These are phyloP conservation scores for Parnassius orleans DNA, from an alignment of 2,888 invertebrate species.

Conservation along the genomic window DNA sequence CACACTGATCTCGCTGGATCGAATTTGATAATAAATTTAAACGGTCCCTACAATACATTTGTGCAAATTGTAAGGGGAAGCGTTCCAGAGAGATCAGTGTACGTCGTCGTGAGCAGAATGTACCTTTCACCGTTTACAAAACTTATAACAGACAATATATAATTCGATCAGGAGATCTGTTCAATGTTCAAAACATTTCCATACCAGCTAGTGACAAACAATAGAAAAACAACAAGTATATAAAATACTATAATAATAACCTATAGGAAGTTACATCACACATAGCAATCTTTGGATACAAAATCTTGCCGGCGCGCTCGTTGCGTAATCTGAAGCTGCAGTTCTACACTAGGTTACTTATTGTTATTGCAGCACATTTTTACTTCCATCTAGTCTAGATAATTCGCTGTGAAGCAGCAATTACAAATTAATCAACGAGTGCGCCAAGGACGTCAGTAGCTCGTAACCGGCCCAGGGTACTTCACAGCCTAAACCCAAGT, in stretches of 20 bases:
- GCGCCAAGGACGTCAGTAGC: constrained; percentile 34
- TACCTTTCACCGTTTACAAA: constrained; percentile 30
- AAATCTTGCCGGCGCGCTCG: constrained; percentile 54
- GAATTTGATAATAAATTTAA: constrained; percentile 1
- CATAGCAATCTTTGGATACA: constrained; percentile 78
- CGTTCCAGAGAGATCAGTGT: neutral
- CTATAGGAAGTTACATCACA: constrained; percentile 77
- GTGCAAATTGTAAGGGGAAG: constrained; percentile 1
- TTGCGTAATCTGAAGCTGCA: constrained; percentile 30
- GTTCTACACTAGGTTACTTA: neutral
- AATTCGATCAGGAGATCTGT: constrained; percentile 66
- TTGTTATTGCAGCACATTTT: neutral
- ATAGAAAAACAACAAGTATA: constrained; percentile 69
- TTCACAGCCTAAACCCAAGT: neutral
- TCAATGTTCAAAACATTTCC: constrained; percentile 50
- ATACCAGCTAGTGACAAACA: constrained; percentile 63
- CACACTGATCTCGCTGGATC: constrained; percentile 28
- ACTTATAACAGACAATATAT: constrained; percentile 35
- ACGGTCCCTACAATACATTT: neutral
- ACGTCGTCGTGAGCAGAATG: constrained; percentile 10
- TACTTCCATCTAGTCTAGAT: neutral
- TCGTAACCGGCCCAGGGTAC: neutral
- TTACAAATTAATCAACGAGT: constrained; percentile 33
- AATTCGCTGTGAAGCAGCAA: constrained; percentile 14
- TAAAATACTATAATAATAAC: constrained; percentile 72